Conservation (phyloP, 2,113 vertebrate species). For the Alexandromys fortis region DNA sequence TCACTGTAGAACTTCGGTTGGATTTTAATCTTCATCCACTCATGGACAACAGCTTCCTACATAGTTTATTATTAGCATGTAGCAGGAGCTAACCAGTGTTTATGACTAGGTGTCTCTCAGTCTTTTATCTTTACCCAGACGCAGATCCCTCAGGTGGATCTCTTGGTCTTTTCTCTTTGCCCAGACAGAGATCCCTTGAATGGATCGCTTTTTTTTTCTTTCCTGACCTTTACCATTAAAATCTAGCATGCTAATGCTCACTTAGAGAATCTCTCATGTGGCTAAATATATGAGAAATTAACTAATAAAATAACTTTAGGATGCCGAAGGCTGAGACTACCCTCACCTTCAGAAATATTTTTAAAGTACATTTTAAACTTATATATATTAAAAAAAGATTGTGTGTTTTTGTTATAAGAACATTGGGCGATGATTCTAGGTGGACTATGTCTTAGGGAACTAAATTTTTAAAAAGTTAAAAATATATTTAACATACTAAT, state of each 20-base stretch:
- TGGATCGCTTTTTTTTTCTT: neutral
- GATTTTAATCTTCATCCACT: neutral
- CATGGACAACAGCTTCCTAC: neutral
- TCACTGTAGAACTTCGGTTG: neutral
- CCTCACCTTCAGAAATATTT: neutral
- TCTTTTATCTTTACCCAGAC: neutral
- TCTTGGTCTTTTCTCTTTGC: neutral
- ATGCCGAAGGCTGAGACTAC: neutral
- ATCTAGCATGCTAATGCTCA: neutral
- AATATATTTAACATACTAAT: neutral
- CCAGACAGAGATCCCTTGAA: neutral
- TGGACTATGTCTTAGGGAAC: slow-evolving; percentile 52
- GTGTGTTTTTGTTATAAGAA: neutral
- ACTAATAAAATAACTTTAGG: neutral
- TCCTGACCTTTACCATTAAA: neutral
- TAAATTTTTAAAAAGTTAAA: slow-evolving; percentile 52
- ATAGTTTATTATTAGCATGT: neutral
- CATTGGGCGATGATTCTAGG: neutral
- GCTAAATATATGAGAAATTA: neutral
- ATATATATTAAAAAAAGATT: neutral
- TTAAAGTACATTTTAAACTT: neutral
- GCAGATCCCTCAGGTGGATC: neutral
- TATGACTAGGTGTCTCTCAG: neutral
- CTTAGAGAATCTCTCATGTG: neutral
- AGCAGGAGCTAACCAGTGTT: neutral